Conservation (phyloP, 1,140 invertebrate species). For the Drosophila pectinifera region DNA sequence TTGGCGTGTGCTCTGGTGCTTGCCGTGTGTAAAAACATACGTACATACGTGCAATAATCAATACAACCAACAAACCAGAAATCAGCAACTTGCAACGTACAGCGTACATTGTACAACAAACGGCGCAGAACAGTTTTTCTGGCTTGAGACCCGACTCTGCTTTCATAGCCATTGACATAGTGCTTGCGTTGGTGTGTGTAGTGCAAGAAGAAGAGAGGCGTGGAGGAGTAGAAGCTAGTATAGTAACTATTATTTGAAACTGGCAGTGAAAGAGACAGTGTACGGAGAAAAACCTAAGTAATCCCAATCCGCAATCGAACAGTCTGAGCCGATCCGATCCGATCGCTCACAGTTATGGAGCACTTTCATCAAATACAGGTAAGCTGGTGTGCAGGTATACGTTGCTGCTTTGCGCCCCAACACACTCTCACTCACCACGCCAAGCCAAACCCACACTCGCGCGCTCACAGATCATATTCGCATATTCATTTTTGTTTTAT, state of each 20-base stretch:
- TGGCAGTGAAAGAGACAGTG: constrained; percentile 5
- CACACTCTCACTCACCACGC: constrained; percentile 18
- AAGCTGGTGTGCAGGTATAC: constrained; percentile 67
- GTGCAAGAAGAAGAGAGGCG: constrained; percentile 45
- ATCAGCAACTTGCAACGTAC: constrained; percentile 29
- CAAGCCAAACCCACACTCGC: constrained; percentile 10
- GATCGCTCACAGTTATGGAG: constrained; percentile 65
- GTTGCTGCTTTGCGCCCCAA: constrained; percentile 34
- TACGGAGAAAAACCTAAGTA: constrained; percentile 7
- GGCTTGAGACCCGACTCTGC: constrained; percentile 50
- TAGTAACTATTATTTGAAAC: constrained; percentile 14
- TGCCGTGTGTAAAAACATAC: constrained; percentile 29
- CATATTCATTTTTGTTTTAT: constrained; percentile 11
- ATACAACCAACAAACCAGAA: constrained; percentile 41
- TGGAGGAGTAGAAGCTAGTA: constrained; percentile 17
- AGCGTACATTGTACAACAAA: constrained; percentile 46
- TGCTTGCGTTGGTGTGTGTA: constrained; percentile 46
- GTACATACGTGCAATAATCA: constrained; percentile 67
- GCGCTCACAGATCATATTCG: constrained; percentile 6
- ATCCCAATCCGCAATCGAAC: constrained; percentile 12
- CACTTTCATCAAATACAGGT: constrained; percentile 85
- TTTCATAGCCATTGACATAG: constrained; percentile 54
- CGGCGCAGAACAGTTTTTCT: constrained; percentile 60
- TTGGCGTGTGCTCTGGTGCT: constrained; percentile 39
- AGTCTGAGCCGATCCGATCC: constrained; percentile 27